Conservation (phyloP, 2,888 invertebrate genomes). For the Drosophila anceps region DNA sequence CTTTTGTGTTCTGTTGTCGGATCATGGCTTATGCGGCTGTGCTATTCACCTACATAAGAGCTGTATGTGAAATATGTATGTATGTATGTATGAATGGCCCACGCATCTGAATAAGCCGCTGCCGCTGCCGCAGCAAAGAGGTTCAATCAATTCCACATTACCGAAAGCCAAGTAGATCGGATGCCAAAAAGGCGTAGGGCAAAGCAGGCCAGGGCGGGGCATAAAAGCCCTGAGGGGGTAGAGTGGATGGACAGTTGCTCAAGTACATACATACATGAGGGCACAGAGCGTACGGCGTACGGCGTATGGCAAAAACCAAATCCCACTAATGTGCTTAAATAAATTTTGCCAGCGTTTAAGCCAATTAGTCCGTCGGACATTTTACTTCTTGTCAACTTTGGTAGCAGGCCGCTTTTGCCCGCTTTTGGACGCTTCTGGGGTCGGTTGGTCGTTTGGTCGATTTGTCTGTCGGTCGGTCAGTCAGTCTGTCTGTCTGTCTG, state of each 20-base stretch:
- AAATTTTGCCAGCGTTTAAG: slow-evolving; percentile 82
- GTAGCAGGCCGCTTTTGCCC: slow-evolving; percentile 61
- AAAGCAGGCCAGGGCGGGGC: neutral
- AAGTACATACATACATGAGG: slow-evolving; percentile 18
- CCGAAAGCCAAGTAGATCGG: slow-evolving; percentile 60
- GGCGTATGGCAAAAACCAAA: slow-evolving; percentile 75
- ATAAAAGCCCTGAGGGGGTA: neutral
- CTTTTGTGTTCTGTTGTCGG: slow-evolving; percentile 4
- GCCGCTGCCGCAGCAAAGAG: slow-evolving; percentile 23
- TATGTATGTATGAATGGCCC: too few relatives aligned
- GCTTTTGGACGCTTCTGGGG: slow-evolving; percentile 52
- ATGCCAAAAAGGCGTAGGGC: slow-evolving; percentile 34
- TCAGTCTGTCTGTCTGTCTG: slow-evolving; percentile 15
- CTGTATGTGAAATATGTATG: slow-evolving; percentile 1
- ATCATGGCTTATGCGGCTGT: slow-evolving; percentile 12
- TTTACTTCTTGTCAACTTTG: slow-evolving; percentile 84
- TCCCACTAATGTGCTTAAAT: slow-evolving; percentile 83
- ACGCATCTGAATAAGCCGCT: slow-evolving; percentile 29
- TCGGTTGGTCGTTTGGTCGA: slow-evolving; percentile 22
- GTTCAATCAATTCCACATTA: slow-evolving; percentile 60
- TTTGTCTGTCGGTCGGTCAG: slow-evolving; percentile 4
- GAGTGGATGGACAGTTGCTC: slow-evolving; percentile 60
- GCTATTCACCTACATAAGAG: slow-evolving; percentile 24
- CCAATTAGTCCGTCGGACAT: slow-evolving; percentile 85
- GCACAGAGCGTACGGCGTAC: slow-evolving; percentile 25